Percentiles rank a stretch among this genome's conserved stretches.
Conservation (phyloP, 1,140 invertebrate genomes). For the Dryas iulia region DNA sequence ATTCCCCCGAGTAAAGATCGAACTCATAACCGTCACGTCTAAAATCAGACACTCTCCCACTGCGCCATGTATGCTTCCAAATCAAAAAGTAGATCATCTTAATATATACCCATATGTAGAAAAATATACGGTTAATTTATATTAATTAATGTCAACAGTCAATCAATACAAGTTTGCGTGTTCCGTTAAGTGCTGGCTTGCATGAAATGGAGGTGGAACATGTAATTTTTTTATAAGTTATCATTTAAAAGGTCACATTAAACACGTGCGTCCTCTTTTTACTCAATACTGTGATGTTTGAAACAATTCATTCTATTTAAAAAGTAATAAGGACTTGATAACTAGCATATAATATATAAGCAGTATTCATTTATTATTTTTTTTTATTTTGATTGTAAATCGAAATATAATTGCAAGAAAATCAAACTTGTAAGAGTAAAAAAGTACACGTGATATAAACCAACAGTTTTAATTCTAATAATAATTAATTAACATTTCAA, state of each 20-base stretch:
- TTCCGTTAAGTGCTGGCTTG: not conserved
- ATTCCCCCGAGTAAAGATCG: too few species aligned
- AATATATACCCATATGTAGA: too few species aligned
- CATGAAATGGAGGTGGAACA: constrained; percentile 1
- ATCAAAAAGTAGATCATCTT: too few species aligned
- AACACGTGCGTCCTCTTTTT: not conserved
- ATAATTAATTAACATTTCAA: too few species aligned
- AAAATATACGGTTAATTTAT: constrained; percentile 1
- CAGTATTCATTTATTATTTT: not conserved
- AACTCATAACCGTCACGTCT: too few species aligned
- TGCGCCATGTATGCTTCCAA: too few species aligned
- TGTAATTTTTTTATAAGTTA: constrained; percentile 14
- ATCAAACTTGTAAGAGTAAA: too few species aligned
- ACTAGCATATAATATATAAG: not conserved
- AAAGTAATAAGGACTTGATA: not conserved
- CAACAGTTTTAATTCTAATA: too few species aligned
- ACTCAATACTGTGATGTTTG: not conserved
- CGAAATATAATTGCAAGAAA: too few species aligned
- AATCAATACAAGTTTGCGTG: constrained; percentile 16
- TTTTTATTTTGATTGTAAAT: too few species aligned
- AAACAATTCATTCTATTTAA: not conserved
- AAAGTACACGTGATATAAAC: too few species aligned
- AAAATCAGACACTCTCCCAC: too few species aligned
- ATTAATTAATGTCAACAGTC: not conserved
- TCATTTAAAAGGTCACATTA: constrained; percentile 10